These are phyloP conservation scores for Poeciliopsis turneri DNA, from an alignment of 2,797 vertebrate species.

Conservation along the genomic window DNA sequence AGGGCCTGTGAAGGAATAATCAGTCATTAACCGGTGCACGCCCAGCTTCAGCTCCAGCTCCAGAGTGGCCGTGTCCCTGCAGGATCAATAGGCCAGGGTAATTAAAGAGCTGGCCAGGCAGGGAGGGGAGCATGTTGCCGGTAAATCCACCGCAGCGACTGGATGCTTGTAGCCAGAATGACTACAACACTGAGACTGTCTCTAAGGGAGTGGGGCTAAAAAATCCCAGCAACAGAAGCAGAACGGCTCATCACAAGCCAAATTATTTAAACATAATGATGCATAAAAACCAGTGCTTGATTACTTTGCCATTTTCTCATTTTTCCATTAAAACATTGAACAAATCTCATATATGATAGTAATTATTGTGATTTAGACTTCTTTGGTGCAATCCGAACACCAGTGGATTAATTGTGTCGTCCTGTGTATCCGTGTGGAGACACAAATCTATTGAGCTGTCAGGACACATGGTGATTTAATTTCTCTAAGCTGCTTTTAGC, in stretches of 20 bases:
- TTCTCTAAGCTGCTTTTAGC: conserved; percentile 70
- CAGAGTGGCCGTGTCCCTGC: conserved; percentile 73
- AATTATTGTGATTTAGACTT: conserved; percentile 68
- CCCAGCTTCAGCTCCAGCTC: conserved; percentile 75
- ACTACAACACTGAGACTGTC: conserved; percentile 72
- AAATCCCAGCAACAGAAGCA: conserved; percentile 23
- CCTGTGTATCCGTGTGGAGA: conserved; percentile 64
- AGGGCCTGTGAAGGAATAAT: conserved; percentile 71
- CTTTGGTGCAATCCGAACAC: conserved; percentile 42
- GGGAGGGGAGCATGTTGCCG: conserved; percentile 73
- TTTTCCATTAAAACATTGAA: conserved; percentile 48
- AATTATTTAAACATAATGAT: conserved; percentile 17
- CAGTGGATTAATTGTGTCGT: conserved; percentile 62
- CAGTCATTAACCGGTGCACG: conserved; percentile 82
- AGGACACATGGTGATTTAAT: conserved; percentile 68
- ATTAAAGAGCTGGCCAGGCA: conserved; percentile 82
- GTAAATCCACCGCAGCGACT: conserved; percentile 81
- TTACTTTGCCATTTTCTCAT: conserved; percentile 24
- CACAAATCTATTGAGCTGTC: conserved; percentile 66
- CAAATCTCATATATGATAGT: conserved; percentile 66
- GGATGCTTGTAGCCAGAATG: conserved; percentile 78
- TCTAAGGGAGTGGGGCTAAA: conserved; percentile 50
- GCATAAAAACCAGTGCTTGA: conserved; percentile 20
- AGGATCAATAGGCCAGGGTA: conserved; percentile 86
- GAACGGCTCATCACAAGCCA: conserved; percentile 20